phyloP scores from a whole-genome alignment of 2,888 invertebrate genomes.

The Callinectes sapidus region DNA sequence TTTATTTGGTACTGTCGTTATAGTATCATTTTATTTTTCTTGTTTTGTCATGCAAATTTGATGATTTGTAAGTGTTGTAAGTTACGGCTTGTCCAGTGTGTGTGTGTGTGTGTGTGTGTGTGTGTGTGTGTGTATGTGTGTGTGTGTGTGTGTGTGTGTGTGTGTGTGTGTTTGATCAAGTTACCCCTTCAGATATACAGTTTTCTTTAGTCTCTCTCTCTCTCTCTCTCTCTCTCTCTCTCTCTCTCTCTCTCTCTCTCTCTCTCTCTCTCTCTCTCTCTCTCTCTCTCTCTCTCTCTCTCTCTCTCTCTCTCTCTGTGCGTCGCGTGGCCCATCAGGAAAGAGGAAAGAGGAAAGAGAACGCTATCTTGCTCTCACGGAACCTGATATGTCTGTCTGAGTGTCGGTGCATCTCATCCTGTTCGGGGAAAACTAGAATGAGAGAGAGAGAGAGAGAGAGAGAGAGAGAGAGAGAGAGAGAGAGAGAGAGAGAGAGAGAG shows the following conservation, averaged over 20 bases:
- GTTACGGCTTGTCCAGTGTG: background rate
- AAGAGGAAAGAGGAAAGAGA: background rate
- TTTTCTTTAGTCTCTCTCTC: background rate
- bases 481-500: background rate
- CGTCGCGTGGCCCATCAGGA: background rate
- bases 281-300: conserved; percentile 9
- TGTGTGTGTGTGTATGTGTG: conserved; percentile 53
- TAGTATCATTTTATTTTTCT: background rate
- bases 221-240: conserved; percentile 8
- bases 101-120: conserved; percentile 46
- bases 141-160: conserved; percentile 43
- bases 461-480: conserved; percentile 25
- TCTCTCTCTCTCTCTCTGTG: background rate
- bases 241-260: conserved; percentile 25
- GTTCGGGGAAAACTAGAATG: background rate
- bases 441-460: conserved; percentile 41
- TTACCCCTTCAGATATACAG: background rate
- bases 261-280: background rate
- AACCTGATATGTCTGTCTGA: background rate
- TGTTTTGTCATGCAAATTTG: background rate
- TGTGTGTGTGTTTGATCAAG: background rate
- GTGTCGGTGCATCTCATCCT: background rate
- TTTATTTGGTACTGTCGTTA: background rate
- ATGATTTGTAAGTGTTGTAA: background rate
- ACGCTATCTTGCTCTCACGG: background rate